Evolutionary conservation across 1,140 invertebrate genomes (phyloP), one percentile per base, ranked within the genome.

Genomic region (Parasteatoda tepidariorum): DNA sequence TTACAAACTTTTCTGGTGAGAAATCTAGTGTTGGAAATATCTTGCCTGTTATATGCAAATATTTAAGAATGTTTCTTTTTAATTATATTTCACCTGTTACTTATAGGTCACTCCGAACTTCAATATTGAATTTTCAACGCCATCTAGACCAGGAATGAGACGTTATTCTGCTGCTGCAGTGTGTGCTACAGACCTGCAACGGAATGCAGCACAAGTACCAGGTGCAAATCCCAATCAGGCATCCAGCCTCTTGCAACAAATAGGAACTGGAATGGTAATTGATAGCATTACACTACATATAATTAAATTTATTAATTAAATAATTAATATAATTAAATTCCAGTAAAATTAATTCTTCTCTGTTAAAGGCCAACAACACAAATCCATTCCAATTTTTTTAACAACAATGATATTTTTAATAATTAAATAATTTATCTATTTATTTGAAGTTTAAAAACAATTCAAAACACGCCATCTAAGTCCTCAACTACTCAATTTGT

Each of bases 221-320:
- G 79, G 84, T 22, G 59, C 64, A 48, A 64, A 76, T 38, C 54
- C 74, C 28, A 84, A 75, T 38, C 85, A 82, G 54, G 74, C 85
- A 30, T 84, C 86, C 24, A 86, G 84, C 61, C 41, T 88, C 26
- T 79, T 88, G 31, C 87, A 88, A 67, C 88, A 88, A 81, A 76
- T 88, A 11, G 88, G 88, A 68, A 86, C 87, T 11, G 87, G 87
- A 31, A 87, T 88, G 75, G 87, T 88, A 84, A 86, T 7, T 59
- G 55, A n/a, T 22, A 6, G 6, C n/a, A n/a, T 59, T 24, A 5
- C n/a, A 15, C 7, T 59, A 24, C 55, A 59, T 6, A 59, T 24
- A 13, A 59, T 15, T 22, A 59, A 24, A 7, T 59, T 15, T 13
- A 59, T n/a, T n/a, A 24, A 7, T 24, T 9, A 24, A 11, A 24